Base-by-base conservation (phyloP, 2,888 invertebrate species). In the Clivina fossor region DNA sequence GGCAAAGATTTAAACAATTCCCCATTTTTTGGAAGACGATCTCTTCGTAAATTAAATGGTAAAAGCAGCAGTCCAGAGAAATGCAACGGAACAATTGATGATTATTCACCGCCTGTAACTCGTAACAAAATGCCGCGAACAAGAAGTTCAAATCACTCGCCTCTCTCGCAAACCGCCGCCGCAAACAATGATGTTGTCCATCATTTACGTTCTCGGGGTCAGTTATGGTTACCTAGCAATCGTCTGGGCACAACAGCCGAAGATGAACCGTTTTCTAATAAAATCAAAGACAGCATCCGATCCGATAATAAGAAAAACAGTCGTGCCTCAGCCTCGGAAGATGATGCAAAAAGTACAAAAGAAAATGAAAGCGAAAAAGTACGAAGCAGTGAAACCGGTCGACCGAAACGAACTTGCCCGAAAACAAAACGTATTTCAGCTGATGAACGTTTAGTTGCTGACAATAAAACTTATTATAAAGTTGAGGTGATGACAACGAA, bases 401-500 rank as follows among this genome's bases (percentile, higher is more conserved):
- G 30, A 7, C 28, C 43, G 40, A 58, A 55, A 30, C 35, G 35
- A 26, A 38, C 38, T 3, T 41, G 48, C 7, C 49, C 9, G 15
- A 49, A 30, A 41, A 56, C 48, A 7, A 58, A 57, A 43, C 38
- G 54, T 19, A 46, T 15, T 1, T 79, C 79, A 0, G 75, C 76
- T 0, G 80, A 80, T 62, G 80, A 80, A 61, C 74, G 78, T 58
- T 66, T 79, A 8, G 74, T 78, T n/a, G 74, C 76, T 57, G 79
- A 79, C 60, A 71, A 69, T 62, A 71, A 68, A 62, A 66, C 82
- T 55, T 87, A 84, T 68, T 88, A 87, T 66, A 86, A 85, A 68
- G 85, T 87, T 9, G 86, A 87, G 66, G 83, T 86, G 19, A 76
- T 85, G 63, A 82, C 84, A 57, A 83, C 82, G 4, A 86, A 86